Evolutionary conservation across 1,140 invertebrate species (phyloP), one percentile per base, ranked within the genome.

Genomic region (Dreissena polymorpha): DNA sequence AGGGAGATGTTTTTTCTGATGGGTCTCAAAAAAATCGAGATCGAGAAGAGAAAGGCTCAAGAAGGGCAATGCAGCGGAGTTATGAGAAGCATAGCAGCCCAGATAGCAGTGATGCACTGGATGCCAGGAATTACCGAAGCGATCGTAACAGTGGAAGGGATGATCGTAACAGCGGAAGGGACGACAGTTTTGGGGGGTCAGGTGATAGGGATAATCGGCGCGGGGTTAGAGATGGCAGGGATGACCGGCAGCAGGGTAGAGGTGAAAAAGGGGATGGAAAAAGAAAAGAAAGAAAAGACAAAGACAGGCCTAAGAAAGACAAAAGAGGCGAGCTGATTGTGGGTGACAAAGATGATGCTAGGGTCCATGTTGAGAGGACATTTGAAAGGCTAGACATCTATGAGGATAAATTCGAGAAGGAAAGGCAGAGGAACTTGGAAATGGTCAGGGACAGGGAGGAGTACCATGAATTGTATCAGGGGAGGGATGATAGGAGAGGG

Each of bases 311-410:
- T 29, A 83, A 67, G 57, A 75, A 79, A 69, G 63, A 64, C 27
- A 53, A 55, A 16, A 53, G 90, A 87, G 90, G 92, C 91, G 85
- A 90, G 79, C 80, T 83, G 51, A 71, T 74, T 51, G 49, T 74
- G 27, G 29, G 68, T 49, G 70, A 80, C 53, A 13, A 39, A 12
- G 63, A 85, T 70, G 67, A 85, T 16, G n/a, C 25, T 16, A 10
- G 50, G 51, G 63, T 75, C 16, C 75, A 67, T 92, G 91, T 92
- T 81, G 90, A 90, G 27, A 79, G 79, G 21, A 79, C 74, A 18
- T 76, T 64, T 79, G 80, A 88, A 57, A 69, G 83, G 53, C 65
- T 76, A 53, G 79, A 84, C 60, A 55, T 73, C 69, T 78, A 74
- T 85, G 86, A 68, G 77, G 74, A 82, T 73, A 75, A 79, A 67